Evolutionary conservation across 2,113 vertebrate species (phyloP).

Genomic region (Camelus dromedarius): DNA sequence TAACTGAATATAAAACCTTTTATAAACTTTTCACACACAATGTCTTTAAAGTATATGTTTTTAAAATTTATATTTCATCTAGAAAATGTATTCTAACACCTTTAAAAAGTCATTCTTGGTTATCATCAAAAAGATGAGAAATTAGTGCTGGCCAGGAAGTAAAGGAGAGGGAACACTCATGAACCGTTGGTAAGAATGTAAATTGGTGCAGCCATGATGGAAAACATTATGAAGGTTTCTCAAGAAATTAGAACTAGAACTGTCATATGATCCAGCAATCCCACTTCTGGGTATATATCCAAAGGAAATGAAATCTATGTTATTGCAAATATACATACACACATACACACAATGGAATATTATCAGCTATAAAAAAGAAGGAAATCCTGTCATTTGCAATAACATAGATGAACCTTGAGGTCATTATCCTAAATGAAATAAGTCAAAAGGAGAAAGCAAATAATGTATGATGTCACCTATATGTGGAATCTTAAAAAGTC

Average conservation of each 20-base stretch:
- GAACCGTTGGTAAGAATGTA: background rate
- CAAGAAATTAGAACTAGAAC: background rate
- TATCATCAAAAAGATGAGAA: background rate
- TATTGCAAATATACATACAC: background rate
- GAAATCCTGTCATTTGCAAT: background rate
- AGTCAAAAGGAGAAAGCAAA: background rate
- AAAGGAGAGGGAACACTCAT: background rate
- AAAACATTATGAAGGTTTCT: background rate
- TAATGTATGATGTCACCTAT: background rate
- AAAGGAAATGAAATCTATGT: background rate
- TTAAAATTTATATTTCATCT: background rate
- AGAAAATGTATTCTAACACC: conserved; percentile 13
- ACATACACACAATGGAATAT: background rate
- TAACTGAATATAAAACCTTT: conserved; percentile 24
- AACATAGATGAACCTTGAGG: background rate
- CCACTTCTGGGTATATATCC: background rate
- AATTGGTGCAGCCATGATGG: background rate
- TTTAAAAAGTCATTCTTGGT: background rate
- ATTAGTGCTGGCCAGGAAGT: background rate
- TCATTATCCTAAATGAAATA: background rate
- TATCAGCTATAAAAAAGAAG: background rate
- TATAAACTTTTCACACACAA: background rate
- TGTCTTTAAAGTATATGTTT: background rate
- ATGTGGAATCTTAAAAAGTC: background rate
- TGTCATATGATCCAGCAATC: background rate